phyloP scores from a whole-genome alignment of 2,797 vertebrate genomes.

The Loris lydekkerianus region DNA sequence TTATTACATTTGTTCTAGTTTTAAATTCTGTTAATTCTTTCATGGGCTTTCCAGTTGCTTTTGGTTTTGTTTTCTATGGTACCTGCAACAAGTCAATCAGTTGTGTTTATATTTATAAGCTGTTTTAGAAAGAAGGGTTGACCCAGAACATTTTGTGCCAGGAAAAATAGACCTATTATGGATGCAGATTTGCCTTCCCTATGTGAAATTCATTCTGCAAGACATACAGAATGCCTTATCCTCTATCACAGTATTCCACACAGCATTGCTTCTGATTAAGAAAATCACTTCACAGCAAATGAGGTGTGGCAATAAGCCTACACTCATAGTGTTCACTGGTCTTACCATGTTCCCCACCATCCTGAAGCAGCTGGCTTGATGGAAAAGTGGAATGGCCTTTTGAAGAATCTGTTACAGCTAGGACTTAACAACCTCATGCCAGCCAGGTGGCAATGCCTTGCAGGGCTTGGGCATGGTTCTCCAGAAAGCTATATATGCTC shows the following conservation, averaged over 20 bases:
- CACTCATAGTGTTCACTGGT: neutral
- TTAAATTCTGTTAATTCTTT: constrained; percentile 66
- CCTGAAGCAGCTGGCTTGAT: neutral
- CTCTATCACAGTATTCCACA: neutral
- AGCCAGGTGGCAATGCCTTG: neutral
- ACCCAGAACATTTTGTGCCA: constrained; percentile 24
- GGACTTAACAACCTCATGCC: neutral
- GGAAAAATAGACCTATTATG: neutral
- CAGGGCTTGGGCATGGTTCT: neutral
- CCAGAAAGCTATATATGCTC: neutral
- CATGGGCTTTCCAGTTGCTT: constrained; percentile 54
- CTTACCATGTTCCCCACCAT: neutral
- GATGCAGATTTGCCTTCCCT: constrained; percentile 17
- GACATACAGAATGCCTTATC: neutral
- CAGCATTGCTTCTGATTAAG: neutral
- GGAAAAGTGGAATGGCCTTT: neutral
- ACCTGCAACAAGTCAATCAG: constrained; percentile 36
- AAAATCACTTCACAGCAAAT: constrained; percentile 1
- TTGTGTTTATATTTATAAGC: constrained; percentile 36
- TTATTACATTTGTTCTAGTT: constrained; percentile 42
- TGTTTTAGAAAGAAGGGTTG: constrained; percentile 52
- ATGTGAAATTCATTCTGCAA: neutral
- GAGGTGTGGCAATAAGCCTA: neutral
- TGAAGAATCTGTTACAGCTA: neutral
- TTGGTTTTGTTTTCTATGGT: neutral